Evolutionary conservation across 2,888 invertebrate species (phyloP).

Genomic region (Zygaena filipendulae): DNA sequence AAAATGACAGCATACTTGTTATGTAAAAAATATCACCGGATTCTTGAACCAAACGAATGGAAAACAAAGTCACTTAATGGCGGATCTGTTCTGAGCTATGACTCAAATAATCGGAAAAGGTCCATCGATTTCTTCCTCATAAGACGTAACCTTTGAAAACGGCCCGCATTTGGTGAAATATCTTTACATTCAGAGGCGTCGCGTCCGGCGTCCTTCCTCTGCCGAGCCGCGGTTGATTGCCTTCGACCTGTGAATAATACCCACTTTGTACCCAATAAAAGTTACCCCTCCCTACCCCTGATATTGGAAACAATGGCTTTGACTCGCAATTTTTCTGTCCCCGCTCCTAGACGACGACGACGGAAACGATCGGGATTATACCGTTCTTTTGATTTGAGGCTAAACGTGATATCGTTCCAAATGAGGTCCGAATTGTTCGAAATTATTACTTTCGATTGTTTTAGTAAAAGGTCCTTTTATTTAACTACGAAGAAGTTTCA

Average conservation of each 20-base stretch:
- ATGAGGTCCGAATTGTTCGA: constrained; percentile 39
- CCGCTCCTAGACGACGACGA: constrained; percentile 25
- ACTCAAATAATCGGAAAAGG: constrained; percentile 55
- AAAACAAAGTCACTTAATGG: too few species aligned
- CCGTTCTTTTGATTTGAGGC: constrained; percentile 56
- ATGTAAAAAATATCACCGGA: too few species aligned
- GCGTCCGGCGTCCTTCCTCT: constrained; percentile 44
- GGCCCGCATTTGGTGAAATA: constrained; percentile 57
- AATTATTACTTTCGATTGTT: constrained; percentile 20
- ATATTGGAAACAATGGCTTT: constrained; percentile 65
- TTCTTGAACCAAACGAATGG: too few species aligned
- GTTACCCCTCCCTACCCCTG: constrained; percentile 42
- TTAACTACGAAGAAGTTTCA: too few species aligned
- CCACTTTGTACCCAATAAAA: constrained; percentile 65
- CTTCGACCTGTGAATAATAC: constrained; percentile 57
- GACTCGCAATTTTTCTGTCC: constrained; percentile 54
- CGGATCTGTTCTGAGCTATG: constrained; percentile 42
- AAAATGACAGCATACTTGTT: too few species aligned
- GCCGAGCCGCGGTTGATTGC: constrained; percentile 46
- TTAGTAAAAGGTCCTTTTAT: constrained; percentile 20
- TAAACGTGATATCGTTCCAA: constrained; percentile 52
- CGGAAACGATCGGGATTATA: constrained; percentile 48
- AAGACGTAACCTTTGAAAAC: constrained; percentile 57
- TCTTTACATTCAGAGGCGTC: constrained; percentile 60
- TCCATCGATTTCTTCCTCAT: constrained; percentile 45